Conservation (phyloP, 2,888 invertebrate genomes). For the Phengaris alcon region DNA sequence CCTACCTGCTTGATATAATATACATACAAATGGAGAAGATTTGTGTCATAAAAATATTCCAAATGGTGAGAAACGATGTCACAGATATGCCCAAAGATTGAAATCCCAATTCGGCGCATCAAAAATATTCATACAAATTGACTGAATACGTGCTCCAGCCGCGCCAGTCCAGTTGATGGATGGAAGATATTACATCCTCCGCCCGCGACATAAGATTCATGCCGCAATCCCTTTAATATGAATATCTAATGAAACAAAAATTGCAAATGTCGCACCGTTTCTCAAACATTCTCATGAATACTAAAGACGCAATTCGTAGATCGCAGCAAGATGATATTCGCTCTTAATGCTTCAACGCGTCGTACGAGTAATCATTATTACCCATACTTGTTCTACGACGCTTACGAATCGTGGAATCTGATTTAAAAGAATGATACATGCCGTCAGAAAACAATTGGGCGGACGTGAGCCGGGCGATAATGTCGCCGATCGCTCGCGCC, state of each 20-base stretch:
- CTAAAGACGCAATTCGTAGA: slow-evolving; percentile 74
- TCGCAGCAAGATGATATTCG: slow-evolving; percentile 67
- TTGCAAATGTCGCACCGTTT: slow-evolving; percentile 73
- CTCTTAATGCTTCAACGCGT: slow-evolving; percentile 62
- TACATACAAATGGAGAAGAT: background rate
- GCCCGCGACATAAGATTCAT: slow-evolving; percentile 54
- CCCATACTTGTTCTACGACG: slow-evolving; percentile 48
- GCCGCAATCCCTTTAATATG: slow-evolving; percentile 69
- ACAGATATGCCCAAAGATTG: slow-evolving; percentile 34
- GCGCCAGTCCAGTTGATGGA: slow-evolving; percentile 47
- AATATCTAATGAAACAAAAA: slow-evolving; percentile 78
- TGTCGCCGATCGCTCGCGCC: slow-evolving; percentile 64
- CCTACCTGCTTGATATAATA: no score
- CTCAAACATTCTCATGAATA: slow-evolving; percentile 72
- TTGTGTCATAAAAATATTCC: background rate
- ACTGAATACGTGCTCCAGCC: slow-evolving; percentile 46
- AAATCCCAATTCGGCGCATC: slow-evolving; percentile 42
- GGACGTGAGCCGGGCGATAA: slow-evolving; percentile 70
- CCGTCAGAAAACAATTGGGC: slow-evolving; percentile 78
- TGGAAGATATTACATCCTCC: slow-evolving; percentile 48
- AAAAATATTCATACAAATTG: slow-evolving; percentile 50
- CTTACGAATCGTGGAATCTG: slow-evolving; percentile 68
- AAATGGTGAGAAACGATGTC: slow-evolving; percentile 27
- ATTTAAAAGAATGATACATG: slow-evolving; percentile 76
- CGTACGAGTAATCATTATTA: slow-evolving; percentile 52